Evolutionary conservation across 2,797 vertebrate genomes (phyloP), one percentile per base, ranked within the genome.

Genomic region (Ctenochaetus hawaiiensis): DNA sequence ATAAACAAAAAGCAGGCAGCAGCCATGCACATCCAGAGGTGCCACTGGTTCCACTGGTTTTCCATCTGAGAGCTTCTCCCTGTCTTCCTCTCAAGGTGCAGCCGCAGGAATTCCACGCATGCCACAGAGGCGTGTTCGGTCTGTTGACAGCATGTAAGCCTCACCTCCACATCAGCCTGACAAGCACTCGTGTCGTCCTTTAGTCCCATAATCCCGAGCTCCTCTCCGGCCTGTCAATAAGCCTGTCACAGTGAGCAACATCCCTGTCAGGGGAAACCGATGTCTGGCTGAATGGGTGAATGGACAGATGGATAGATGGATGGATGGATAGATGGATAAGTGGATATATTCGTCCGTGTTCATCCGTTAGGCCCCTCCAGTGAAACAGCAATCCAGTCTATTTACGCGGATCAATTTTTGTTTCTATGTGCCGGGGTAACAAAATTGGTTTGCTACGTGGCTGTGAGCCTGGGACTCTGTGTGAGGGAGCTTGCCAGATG

Each of bases 11-110:
- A 49, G 52, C 60, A 30, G n/a, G 26, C 26, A 54, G 75, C 39
- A 30, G 22, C 20, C 1, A n/a, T 20, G 43, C 20, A 22, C 16
- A 47, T 75, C 67, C 67, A 52, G 53, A 81, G 56, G 51, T 54
- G 75, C 57, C 63, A 80, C 87, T 77, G 86, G 91, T 89, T 67
- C 8, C 17, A 90, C 90, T 70, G 79, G 88, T 93, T 91, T 75
- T 77, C 26, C 59, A 53, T 70, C 57, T 8, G 54, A 76, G 44
- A 47, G 8, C 7, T n/a, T 22, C 26, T 30, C 26, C 26, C 26
- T 30, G 26, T 66, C 18, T 48, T 39, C 71, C 48, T 30, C 43
- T 1, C 4, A 2, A 83, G 71, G 72, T 47, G 48, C 43, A 80
- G 59, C 58, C 23, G 0, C 53, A 13, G 9, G 61, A 72, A 92